Percentiles rank a stretch among this genome's conserved stretches.
phyloP scores from a whole-genome alignment of 2,888 invertebrate genomes.

The Catocala sponsa region DNA sequence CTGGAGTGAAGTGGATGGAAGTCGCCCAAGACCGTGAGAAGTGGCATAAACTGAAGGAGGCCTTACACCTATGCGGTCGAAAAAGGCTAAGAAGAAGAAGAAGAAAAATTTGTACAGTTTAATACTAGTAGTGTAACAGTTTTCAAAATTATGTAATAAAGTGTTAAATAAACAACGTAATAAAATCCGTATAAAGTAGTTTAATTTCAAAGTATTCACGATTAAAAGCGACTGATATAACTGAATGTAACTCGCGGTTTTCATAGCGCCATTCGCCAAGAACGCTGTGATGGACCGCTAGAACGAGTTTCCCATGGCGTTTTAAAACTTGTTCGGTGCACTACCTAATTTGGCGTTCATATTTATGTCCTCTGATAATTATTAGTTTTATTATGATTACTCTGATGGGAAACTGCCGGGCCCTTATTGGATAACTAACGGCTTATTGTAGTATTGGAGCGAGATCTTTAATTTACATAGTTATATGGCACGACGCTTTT shows the following conservation, averaged over 20 bases:
- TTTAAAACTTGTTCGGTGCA: constrained; percentile 53
- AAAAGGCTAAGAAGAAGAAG: too few relatives aligned
- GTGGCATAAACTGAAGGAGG: too few relatives aligned
- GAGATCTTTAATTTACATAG: neutral
- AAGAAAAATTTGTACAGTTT: too few relatives aligned
- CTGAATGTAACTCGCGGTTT: constrained; percentile 27
- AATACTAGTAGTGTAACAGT: too few relatives aligned
- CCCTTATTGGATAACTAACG: constrained; percentile 15
- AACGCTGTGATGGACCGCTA: constrained; percentile 59
- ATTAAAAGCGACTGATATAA: neutral
- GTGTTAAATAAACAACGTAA: too few relatives aligned
- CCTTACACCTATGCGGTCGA: too few relatives aligned
- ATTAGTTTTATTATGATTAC: constrained; percentile 35
- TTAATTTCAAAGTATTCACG: neutral
- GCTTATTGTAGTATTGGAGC: constrained; percentile 4
- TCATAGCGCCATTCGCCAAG: constrained; percentile 48
- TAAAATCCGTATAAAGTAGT: too few relatives aligned
- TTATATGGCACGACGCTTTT: neutral
- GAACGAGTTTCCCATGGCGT: constrained; percentile 67
- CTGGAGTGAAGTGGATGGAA: too few relatives aligned
- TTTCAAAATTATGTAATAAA: too few relatives aligned
- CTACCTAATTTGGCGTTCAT: constrained; percentile 48
- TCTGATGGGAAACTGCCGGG: constrained; percentile 9
- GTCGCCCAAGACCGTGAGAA: too few relatives aligned
- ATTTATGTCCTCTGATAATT: constrained; percentile 49